A percentile compares a stretch with the other conserved stretches of the same genome.
Conservation (phyloP, 2,113 vertebrate genomes). For the Perca fluviatilis region DNA sequence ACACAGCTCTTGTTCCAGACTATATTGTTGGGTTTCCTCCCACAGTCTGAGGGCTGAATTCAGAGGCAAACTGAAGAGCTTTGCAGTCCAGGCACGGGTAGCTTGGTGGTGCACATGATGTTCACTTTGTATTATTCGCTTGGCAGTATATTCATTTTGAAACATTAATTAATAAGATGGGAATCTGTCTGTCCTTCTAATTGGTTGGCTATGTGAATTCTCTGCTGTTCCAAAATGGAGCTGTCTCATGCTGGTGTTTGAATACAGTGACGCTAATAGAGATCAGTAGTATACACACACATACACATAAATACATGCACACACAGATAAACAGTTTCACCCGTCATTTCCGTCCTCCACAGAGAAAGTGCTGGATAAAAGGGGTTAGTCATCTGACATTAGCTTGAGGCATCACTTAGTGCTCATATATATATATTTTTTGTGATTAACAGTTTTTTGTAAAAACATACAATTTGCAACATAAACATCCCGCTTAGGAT, state of each 20-base stretch:
- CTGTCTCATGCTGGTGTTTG: conserved; percentile 27
- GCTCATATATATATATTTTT: too few relatives aligned
- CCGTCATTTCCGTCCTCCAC: background rate
- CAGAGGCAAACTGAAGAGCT: conserved; percentile 62
- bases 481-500: too few relatives aligned
- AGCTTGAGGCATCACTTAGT: conserved; percentile 25
- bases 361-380: conserved; percentile 27
- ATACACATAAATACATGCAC: background rate
- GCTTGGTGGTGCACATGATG: conserved; percentile 59
- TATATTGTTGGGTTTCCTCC: conserved; percentile 68
- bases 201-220: background rate
- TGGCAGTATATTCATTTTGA: conserved; percentile 41
- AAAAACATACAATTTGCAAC: too few relatives aligned
- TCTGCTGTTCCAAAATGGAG: conserved; percentile 9
- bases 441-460: too few relatives aligned
- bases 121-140: conserved; percentile 69
- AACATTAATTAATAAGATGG: conserved; percentile 42
- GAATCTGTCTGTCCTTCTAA: background rate
- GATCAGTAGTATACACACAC: background rate
- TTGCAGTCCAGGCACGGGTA: conserved; percentile 80
- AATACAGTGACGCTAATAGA: conserved; percentile 41
- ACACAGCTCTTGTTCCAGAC: conserved; percentile 65
- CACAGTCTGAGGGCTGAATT: conserved; percentile 74
- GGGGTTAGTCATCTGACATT: conserved; percentile 43
- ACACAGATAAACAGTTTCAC: background rate